Evolutionary conservation across 1,140 invertebrate genomes (phyloP), one percentile per base, ranked within the genome.

Genomic region (Kradibia gibbosae): DNA sequence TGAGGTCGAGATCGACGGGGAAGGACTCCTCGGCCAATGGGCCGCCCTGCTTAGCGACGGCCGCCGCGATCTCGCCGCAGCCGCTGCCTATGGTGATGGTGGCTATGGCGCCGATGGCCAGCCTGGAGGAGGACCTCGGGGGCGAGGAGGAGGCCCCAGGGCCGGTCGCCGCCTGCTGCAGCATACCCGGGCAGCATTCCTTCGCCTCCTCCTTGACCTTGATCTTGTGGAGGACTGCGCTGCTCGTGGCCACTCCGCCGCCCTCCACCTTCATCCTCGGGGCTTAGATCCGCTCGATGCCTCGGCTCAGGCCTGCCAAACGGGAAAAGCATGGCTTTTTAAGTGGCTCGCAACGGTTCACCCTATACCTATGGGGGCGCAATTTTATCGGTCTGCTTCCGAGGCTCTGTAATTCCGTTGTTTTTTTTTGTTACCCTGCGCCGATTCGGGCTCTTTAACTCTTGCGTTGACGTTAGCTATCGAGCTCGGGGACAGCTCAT

Each of bases 141-240:
- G 36, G 86, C 72, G 31, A 82, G 45, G 75, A 84, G 62, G 78
- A 50, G 78, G 72, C 57, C 53, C 28, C n/a, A 0, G 4, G 42
- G 65, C 25, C 62, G 57, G 36, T 8, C 42, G 76, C 67, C 71
- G 60, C 1, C 57, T 78, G 25, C 57, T 87, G 85, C 48, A 85
- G 36, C 7, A 53, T 11, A 86, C 74, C 80, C 82, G 57, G 10
- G 36, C 83, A 85, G 82, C 88, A 88, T 85, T 91, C 90, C 83
- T 88, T 90, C 45, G 87, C 82, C 65, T 91, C 90, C 86, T 91
- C 89, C 83, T 91, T 91, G 25, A 91, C 87, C 85, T 90, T 90
- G 83, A 90, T 86, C 85, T 89, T 90, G 75, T 89, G 89, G 72
- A 87, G 86, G 4, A 88, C 80, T 0, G 78, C 53, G 65, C 39